These are phyloP conservation scores for Lithophane ornitopus DNA, from an alignment of 2,888 invertebrate species.

Conservation along the genomic window DNA sequence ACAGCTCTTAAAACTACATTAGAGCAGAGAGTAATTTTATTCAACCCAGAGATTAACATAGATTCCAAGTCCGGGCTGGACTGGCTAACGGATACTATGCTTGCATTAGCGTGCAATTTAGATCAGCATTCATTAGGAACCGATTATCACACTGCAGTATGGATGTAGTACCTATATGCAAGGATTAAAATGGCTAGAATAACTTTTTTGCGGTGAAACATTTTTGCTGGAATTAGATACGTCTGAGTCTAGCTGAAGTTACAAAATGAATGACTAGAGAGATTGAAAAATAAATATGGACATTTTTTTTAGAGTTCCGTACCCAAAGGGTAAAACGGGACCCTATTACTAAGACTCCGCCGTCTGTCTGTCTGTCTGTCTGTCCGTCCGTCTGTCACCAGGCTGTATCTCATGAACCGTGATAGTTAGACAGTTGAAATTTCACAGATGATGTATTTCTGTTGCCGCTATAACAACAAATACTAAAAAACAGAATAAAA, in stretches of 20 bases:
- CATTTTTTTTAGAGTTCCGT: too few species aligned
- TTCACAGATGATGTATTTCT: too few species aligned
- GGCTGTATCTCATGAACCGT: too few species aligned
- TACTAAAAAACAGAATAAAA: too few species aligned
- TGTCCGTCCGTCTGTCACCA: too few species aligned
- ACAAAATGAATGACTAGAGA: background rate
- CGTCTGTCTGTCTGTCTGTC: too few species aligned
- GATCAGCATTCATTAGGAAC: constrained; percentile 38
- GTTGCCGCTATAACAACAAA: too few species aligned
- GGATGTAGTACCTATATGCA: background rate
- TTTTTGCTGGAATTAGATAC: background rate
- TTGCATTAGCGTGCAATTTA: constrained; percentile 39
- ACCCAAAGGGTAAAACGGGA: too few species aligned
- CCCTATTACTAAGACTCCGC: too few species aligned
- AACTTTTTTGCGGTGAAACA: background rate
- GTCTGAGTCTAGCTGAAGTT: background rate
- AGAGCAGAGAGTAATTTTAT: constrained; percentile 41
- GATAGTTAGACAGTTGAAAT: too few species aligned
- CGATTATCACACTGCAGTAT: constrained; percentile 2
- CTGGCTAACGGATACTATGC: constrained; percentile 27
- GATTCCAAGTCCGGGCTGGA: constrained; percentile 24
- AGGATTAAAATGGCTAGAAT: background rate
- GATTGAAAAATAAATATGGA: background rate
- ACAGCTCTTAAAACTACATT: constrained; percentile 24
- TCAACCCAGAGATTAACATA: constrained; percentile 49